These are phyloP conservation scores for Perodicticus potto DNA, from an alignment of 2,797 vertebrate species.

Conservation along the genomic window DNA sequence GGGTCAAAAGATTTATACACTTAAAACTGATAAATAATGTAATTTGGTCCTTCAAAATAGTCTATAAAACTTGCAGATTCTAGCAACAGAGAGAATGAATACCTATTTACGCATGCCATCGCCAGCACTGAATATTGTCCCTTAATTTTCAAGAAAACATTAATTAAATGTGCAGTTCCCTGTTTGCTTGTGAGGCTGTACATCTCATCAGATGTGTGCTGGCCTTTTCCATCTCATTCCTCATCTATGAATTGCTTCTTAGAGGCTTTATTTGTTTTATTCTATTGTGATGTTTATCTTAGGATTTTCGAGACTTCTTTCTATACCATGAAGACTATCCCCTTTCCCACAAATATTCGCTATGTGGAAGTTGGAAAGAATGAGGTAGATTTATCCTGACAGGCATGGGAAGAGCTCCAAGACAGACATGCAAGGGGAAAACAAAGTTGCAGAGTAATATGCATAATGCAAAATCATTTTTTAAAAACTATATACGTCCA, in stretches of 20 bases:
- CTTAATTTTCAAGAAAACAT: constrained; percentile 10
- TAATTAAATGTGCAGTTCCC: constrained; percentile 16
- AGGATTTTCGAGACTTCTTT: neutral
- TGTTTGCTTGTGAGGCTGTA: neutral
- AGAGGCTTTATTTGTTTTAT: neutral
- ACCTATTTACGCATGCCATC: neutral
- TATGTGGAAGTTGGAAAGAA: neutral
- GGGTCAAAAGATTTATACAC: neutral
- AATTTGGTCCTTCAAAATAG: neutral
- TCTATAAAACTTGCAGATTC: neutral
- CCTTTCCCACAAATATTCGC: neutral
- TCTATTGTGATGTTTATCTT: neutral
- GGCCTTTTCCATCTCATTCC: neutral
- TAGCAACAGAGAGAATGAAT: neutral
- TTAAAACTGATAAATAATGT: neutral
- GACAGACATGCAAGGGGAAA: neutral
- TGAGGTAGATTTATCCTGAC: neutral
- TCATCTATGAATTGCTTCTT: neutral
- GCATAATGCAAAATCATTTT: neutral
- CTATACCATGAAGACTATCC: neutral
- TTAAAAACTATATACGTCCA: neutral
- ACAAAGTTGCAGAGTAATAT: constrained; percentile 10
- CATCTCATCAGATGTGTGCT: neutral
- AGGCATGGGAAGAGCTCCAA: constrained; percentile 15
- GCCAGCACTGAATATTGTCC: neutral